phyloP scores from a whole-genome alignment of 2,113 vertebrate genomes.

The Mus musculus region DNA sequence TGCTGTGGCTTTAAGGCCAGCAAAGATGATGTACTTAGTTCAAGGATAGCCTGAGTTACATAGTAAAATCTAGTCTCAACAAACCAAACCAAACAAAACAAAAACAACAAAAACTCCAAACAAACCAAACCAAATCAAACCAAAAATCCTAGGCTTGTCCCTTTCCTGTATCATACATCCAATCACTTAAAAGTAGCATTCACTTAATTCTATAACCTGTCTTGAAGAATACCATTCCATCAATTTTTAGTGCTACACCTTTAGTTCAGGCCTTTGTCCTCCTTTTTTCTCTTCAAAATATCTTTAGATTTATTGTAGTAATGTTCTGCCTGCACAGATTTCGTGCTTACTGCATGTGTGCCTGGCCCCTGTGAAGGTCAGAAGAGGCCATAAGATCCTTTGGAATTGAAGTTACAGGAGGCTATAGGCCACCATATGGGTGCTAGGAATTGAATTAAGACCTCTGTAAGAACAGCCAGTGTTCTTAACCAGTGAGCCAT shows the following conservation, averaged over 20 bases:
- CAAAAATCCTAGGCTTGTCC: not conserved
- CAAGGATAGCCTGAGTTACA: not conserved
- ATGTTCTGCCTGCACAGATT: not conserved
- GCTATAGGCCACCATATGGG: not conserved
- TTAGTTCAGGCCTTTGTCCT: not conserved
- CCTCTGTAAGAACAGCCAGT: not conserved
- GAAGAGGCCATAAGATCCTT: not conserved
- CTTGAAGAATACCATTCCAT: not conserved
- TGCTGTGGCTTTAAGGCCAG: not conserved
- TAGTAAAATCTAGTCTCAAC: not conserved
- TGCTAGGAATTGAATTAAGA: not conserved
- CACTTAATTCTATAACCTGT: not conserved
- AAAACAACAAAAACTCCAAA: not conserved
- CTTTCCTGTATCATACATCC: not conserved
- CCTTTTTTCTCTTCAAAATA: not conserved
- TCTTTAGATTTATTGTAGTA: not conserved
- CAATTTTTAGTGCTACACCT: not conserved
- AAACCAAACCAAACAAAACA: not conserved
- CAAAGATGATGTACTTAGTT: not conserved
- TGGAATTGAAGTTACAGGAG: not conserved
- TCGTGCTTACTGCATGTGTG: not conserved
- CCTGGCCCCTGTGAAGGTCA: not conserved
- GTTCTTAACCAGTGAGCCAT: not conserved
- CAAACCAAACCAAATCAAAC: not conserved
- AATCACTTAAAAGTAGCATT: conserved; percentile 17